Conservation (phyloP, 2,113 vertebrate species). For the Chascanopsetta lugubris region DNA sequence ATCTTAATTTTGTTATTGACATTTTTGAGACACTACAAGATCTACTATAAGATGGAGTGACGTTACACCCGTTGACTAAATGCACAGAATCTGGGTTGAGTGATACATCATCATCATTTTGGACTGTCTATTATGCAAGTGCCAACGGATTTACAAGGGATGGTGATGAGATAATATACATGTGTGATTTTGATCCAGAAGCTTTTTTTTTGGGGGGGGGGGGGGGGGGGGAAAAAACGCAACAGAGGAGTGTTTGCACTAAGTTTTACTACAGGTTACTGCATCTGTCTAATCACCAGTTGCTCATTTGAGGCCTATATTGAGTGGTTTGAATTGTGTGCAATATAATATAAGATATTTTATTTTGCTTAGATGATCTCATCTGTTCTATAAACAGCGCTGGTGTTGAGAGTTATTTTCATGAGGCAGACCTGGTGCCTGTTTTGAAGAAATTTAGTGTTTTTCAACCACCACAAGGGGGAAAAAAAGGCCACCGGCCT, state of each 20-base stretch:
- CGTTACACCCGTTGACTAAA: not conserved
- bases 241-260: conserved; percentile 34
- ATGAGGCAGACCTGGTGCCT: conserved; percentile 23
- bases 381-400: conserved; percentile 36
- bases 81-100: conserved; percentile 14
- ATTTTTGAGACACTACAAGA: conserved; percentile 18
- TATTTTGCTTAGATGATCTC: conserved; percentile 42
- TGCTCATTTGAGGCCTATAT: conserved; percentile 35
- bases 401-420: conserved; percentile 27
- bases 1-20: conserved; percentile 31
- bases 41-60: not conserved
- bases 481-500: conserved; percentile 11
- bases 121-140: conserved; percentile 46
- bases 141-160: conserved; percentile 63
- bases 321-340: conserved; percentile 64
- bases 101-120: conserved; percentile 12
- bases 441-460: conserved; percentile 14
- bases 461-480: conserved; percentile 17
- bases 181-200: conserved; percentile 37
- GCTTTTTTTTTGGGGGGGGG: too few species aligned
- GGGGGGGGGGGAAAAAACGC: conserved; percentile 4
- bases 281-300: conserved; percentile 22
- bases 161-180: conserved; percentile 25
- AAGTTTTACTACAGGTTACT: conserved; percentile 38
- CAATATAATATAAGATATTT: conserved; percentile 59